These are phyloP conservation scores for Elachura formosa DNA, from an alignment of 2,113 vertebrate species.

Conservation along the genomic window DNA sequence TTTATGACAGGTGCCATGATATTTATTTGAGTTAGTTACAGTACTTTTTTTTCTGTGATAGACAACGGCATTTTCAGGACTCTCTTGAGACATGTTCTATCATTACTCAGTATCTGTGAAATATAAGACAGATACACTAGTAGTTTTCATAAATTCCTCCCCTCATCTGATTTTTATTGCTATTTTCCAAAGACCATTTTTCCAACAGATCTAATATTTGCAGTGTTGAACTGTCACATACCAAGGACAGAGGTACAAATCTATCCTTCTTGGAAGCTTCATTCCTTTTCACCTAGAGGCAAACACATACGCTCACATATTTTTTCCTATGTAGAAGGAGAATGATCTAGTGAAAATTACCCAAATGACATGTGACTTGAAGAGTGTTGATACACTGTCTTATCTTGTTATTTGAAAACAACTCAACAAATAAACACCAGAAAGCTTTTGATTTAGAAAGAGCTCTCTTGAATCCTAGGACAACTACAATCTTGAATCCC, in stretches of 20 bases:
- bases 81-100: neutral
- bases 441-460: neutral
- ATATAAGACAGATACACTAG: neutral
- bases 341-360: neutral
- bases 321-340: neutral
- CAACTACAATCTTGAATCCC: neutral
- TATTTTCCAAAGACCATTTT: neutral
- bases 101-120: neutral
- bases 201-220: neutral
- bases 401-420: neutral
- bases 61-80: neutral
- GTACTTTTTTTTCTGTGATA: neutral
- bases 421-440: neutral
- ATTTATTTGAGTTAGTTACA: neutral
- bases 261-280: neutral
- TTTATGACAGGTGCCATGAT: neutral
- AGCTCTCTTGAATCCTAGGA: neutral
- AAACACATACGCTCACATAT: neutral
- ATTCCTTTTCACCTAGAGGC: neutral
- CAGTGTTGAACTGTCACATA: neutral
- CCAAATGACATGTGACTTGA: neutral
- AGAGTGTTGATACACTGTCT: neutral
- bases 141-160: neutral
- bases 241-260: neutral
- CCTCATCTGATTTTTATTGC: neutral